Evolutionary conservation across 2,797 vertebrate genomes (phyloP), one percentile per base, ranked within the genome.

Genomic region (Masticophis lateralis): DNA sequence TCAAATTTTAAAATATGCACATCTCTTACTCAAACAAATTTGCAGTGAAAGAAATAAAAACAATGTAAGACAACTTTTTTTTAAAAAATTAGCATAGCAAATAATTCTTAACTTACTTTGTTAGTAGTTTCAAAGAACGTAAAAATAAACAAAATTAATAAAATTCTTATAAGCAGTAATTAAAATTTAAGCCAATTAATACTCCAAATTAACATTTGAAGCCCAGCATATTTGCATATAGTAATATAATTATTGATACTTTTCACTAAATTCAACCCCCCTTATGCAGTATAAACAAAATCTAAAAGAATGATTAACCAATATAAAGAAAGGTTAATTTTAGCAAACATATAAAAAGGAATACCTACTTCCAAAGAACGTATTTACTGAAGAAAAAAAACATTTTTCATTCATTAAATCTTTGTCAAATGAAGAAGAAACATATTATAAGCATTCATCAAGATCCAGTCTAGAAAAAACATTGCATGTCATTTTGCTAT

Each of bases 331-430:
- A 92, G 57, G 60, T 63, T 83, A 96, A 95, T 91, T 96, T 95
- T 94, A 97, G 12, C 92, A 96, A 96, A 60, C 87, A 94, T 96
- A 97, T 96, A 92, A 97, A 97, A 97, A 96, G 95, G 96, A 93
- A 96, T 98, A 98, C 97, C 97, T 98, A 97, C 97, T 98, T 98
- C 96, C 95, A 96, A 92, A 97, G 96, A 51, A 93, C 91, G 94
- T 95, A 92, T 96, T 96, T 97, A 97, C 94, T 97, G 97, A 96
- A 96, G 96, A 96, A 95, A 96, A 96, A 96, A 95, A 91, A 56
- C 96, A 94, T 94, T 94, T 94, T 95, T 96, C 96, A 96, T 96
- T 97, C 95, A 96, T 96, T 66, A 96, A 87, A 91, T 51, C 87
- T 93, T 83, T 97, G 92, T 93, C 97, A 97, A 95, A 94, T 90